These are phyloP conservation scores for Drosophila peninsularis DNA, from an alignment of 2,888 invertebrate species.

Conservation along the genomic window DNA sequence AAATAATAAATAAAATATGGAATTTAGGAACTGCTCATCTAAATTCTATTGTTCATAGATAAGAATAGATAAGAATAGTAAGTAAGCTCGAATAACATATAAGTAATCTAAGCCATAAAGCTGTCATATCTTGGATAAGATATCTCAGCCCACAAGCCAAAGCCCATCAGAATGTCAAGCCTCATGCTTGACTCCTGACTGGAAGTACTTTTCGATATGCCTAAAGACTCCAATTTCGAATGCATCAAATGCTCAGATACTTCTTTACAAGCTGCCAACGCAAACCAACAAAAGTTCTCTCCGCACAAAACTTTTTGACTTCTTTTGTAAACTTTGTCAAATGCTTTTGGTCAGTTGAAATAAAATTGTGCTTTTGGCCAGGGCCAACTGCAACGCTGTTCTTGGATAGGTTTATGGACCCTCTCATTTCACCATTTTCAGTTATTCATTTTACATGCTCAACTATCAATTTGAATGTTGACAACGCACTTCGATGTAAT, in stretches of 20 bases:
- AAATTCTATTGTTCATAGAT: too few relatives aligned
- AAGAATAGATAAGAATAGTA: too few relatives aligned
- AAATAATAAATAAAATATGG: too few relatives aligned
- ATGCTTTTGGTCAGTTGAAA: neutral
- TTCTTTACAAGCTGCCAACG: neutral
- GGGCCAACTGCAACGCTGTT: neutral
- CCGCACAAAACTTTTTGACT: neutral
- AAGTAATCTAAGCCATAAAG: too few relatives aligned
- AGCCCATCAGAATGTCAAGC: too few relatives aligned
- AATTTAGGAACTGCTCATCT: too few relatives aligned
- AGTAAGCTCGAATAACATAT: too few relatives aligned
- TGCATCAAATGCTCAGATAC: neutral
- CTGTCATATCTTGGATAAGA: too few relatives aligned
- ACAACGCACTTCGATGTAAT: conserved; percentile 30
- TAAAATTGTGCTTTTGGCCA: neutral
- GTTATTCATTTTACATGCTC: conserved; percentile 7
- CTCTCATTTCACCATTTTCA: neutral
- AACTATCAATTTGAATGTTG: conserved; percentile 38
- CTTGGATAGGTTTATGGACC: too few relatives aligned
- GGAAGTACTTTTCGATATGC: neutral
- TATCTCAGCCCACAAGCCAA: too few relatives aligned
- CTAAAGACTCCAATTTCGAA: too few relatives aligned
- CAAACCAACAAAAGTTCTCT: neutral
- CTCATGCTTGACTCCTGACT: neutral
- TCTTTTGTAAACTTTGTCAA: neutral